Conservation (phyloP, 2,888 invertebrate genomes). For the Trichogramma evanescens region DNA sequence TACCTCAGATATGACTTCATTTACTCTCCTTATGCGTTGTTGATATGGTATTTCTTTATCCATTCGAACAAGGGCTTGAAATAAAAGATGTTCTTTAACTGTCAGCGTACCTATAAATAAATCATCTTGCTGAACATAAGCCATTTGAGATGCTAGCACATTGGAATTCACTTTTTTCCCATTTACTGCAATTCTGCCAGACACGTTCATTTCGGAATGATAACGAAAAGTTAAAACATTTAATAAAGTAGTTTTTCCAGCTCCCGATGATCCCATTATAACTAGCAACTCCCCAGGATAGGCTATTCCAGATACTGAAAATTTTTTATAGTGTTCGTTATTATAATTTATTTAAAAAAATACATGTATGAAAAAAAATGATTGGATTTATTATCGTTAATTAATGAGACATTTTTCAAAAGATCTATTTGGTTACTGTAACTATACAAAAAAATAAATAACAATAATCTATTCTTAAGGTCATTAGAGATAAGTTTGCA, state of each 20-base stretch:
- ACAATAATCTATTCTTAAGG: too few relatives aligned
- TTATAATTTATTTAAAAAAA: too few relatives aligned
- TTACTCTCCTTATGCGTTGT: conserved; percentile 70
- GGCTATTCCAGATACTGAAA: conserved; percentile 71
- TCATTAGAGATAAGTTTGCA: too few relatives aligned
- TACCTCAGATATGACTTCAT: conserved; percentile 80
- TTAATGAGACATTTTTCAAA: conserved; percentile 1
- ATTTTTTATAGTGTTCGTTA: neutral
- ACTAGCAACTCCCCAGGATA: conserved; percentile 80
- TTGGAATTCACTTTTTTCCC: conserved; percentile 68
- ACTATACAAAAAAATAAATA: too few relatives aligned
- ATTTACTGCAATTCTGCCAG: conserved; percentile 60
- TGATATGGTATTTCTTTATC: conserved; percentile 66
- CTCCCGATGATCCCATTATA: conserved; percentile 84
- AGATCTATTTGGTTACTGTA: neutral
- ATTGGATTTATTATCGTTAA: too few relatives aligned
- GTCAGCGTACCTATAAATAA: conserved; percentile 86
- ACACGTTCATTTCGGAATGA: conserved; percentile 60
- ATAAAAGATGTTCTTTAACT: conserved; percentile 80
- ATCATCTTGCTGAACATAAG: conserved; percentile 92
- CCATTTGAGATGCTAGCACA: conserved; percentile 69
- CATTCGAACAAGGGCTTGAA: conserved; percentile 81
- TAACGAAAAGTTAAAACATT: conserved; percentile 82
- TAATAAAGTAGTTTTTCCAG: conserved; percentile 89
- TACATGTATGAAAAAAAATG: too few relatives aligned